phyloP scores from a whole-genome alignment of 2,797 vertebrate species.

The Melanotaenia pygmaea region DNA sequence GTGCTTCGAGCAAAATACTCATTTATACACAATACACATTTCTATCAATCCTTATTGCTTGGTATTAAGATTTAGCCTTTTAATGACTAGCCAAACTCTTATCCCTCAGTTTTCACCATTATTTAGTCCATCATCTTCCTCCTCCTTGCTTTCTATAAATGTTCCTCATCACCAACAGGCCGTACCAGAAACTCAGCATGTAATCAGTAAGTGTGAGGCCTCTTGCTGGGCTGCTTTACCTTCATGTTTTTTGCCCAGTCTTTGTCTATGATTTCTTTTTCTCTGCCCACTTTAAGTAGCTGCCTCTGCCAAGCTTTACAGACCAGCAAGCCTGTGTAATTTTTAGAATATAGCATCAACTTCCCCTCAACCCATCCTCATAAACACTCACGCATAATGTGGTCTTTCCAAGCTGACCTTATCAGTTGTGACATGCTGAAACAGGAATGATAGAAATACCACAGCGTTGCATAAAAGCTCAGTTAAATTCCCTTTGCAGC shows the following conservation, averaged over 20 bases:
- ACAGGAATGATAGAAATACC: background rate
- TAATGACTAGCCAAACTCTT: background rate
- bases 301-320: conserved; percentile 18
- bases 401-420: background rate
- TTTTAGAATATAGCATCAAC: conserved; percentile 33
- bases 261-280: conserved; percentile 26
- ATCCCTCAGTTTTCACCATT: background rate
- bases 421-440: background rate
- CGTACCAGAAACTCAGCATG: conserved; percentile 7
- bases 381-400: background rate
- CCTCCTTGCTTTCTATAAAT: conserved; percentile 17
- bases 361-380: background rate
- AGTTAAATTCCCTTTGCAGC: background rate
- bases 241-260: conserved; percentile 50
- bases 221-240: conserved; percentile 18
- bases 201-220: conserved; percentile 23
- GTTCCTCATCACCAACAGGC: conserved; percentile 10
- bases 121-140: conserved; percentile 2
- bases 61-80: background rate
- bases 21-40: background rate
- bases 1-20: background rate
- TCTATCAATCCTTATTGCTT: background rate
- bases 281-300: conserved; percentile 7
- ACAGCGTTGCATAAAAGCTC: background rate
- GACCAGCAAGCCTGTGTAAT: conserved; percentile 2